Base-by-base conservation (phyloP, 2,797 vertebrate genomes). In the Champsocephalus gunnari region DNA sequence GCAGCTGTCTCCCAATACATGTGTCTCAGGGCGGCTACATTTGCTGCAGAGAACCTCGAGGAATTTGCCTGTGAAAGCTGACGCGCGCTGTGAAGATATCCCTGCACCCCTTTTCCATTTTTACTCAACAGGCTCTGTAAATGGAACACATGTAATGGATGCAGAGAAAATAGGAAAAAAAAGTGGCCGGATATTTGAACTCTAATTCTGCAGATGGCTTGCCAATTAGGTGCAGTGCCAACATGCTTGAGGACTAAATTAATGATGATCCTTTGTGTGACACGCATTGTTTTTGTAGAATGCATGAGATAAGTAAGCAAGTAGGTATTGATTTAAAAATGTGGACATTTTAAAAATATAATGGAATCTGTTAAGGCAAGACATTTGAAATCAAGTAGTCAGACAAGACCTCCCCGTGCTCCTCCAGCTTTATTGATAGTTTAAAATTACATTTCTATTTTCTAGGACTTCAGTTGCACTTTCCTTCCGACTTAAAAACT, bases 351-450 rank as follows among this genome's bases (percentile, higher is more conserved):
- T 0, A 7, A 38, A 9, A 38, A 7, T 9, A 38, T 9, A 38
- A 10, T 38, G 9, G 8, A 21, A 45, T 10, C 43, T 67, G 75
- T 3, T 50, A 43, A 44, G 2, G 0, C 69, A 53, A 61, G 0
- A 11, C 19, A 8, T 38, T 16, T 32, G 2, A n/a, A 54, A 49
- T 47, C 12, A 69, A 55, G 0, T 77, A 75, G 53, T 38, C 34
- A 38, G 34, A 90, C 93, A 92, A 83, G 89, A 95, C 92, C 89
- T 96, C 97, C 96, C 96, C 96, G 97, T 99, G 97, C 98, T 98
- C 97, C 97, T 99, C 97, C 97, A 98, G 96, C 96, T 99, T 99
- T 99, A 99, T 99, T 99, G 98, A 98, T 97, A 98, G 97, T 98
- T 99, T 99, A 99, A 99, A 99, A 99, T 98, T 99, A 99, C 97